These are phyloP conservation scores for Carcharodon carcharias DNA, from an alignment of 2,797 vertebrate genomes.

Conservation along the genomic window DNA sequence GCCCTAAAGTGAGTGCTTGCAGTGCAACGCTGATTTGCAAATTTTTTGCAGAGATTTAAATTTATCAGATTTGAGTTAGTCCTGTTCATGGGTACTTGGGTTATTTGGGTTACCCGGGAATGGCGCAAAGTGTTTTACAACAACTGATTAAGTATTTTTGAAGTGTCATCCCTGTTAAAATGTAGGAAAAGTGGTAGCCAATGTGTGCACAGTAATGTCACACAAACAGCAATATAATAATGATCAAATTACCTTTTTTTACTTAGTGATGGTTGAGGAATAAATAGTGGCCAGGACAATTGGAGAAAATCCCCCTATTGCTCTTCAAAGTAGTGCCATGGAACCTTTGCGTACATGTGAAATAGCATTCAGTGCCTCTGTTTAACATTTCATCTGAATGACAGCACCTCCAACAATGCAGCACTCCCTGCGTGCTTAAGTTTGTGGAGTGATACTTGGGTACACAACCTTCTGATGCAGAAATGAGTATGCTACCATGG, in stretches of 20 bases:
- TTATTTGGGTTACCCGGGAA: neutral
- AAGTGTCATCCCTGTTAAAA: neutral
- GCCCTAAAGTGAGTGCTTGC: neutral
- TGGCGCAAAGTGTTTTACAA: neutral
- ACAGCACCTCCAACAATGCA: neutral
- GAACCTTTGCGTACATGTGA: neutral
- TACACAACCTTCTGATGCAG: neutral
- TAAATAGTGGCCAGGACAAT: neutral
- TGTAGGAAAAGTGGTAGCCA: neutral
- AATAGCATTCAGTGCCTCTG: neutral
- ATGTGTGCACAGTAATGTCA: neutral
- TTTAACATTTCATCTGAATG: neutral
- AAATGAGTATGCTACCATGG: neutral
- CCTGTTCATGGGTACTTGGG: neutral
- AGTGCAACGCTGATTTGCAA: neutral
- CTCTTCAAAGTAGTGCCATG: neutral
- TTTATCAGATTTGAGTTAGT: neutral
- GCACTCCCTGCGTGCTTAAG: neutral
- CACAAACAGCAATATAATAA: neutral
- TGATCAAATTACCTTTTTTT: neutral
- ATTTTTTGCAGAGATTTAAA: neutral
- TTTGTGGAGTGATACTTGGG: neutral
- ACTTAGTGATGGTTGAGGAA: neutral
- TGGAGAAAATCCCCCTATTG: neutral
- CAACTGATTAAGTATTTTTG: neutral